phyloP scores from a whole-genome alignment of 2,888 invertebrate genomes.

The Pycnomerus fuliginosus region DNA sequence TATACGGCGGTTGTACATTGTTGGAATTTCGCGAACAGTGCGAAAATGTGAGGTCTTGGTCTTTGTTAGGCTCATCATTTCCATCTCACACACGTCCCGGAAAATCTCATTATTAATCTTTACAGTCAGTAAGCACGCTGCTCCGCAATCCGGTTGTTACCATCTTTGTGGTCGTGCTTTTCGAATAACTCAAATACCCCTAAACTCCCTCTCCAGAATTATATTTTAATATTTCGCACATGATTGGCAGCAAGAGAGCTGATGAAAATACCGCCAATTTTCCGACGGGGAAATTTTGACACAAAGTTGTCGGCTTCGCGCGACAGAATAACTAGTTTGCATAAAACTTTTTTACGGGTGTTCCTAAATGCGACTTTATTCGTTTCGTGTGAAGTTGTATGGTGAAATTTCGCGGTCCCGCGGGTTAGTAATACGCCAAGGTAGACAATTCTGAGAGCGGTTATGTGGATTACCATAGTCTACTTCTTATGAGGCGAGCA shows the following conservation, averaged over 20 bases:
- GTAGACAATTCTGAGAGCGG: conserved; percentile 38
- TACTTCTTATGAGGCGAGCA: conserved; percentile 36
- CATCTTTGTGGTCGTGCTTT: conserved; percentile 36
- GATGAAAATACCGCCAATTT: conserved; percentile 2
- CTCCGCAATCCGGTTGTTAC: conserved; percentile 44
- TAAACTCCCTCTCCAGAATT: conserved; percentile 22
- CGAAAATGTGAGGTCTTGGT: conserved; percentile 29
- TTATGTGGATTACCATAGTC: conserved; percentile 43
- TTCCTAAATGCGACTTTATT: conserved; percentile 23
- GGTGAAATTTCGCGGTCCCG: conserved; percentile 8
- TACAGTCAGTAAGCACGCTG: conserved; percentile 48
- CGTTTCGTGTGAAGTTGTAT: conserved; percentile 13
- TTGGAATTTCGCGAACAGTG: conserved; percentile 11
- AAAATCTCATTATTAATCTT: conserved; percentile 52
- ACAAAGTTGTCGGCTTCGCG: not conserved
- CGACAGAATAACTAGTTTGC: conserved; percentile 15
- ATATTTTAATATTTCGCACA: conserved; percentile 33
- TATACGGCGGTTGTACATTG: not conserved
- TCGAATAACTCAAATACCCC: conserved; percentile 25
- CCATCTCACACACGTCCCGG: conserved; percentile 49
- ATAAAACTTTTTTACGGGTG: conserved; percentile 23
- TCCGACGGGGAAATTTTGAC: conserved; percentile 1
- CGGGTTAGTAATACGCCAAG: conserved; percentile 28
- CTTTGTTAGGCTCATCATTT: conserved; percentile 47
- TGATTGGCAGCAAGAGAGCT: conserved; percentile 29